Conservation (phyloP, 2,113 vertebrate genomes). For the Prolemur simus region DNA sequence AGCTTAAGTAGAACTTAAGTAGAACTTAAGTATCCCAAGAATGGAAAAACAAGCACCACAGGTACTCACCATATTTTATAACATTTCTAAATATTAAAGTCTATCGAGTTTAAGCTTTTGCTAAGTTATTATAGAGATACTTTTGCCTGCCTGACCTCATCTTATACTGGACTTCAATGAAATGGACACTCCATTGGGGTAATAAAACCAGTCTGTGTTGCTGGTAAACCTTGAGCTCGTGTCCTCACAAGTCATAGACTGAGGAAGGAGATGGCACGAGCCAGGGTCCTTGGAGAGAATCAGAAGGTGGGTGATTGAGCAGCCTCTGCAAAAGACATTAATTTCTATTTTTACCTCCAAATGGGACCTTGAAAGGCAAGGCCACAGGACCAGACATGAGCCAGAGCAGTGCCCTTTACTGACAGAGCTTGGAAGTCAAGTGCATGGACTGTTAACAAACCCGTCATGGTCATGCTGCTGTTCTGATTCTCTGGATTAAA, state of each 20-base stretch:
- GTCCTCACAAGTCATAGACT: background rate
- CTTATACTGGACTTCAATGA: background rate
- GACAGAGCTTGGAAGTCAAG: background rate
- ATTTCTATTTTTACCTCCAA: conserved; percentile 2
- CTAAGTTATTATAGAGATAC: background rate
- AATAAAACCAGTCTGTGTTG: background rate
- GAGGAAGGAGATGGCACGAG: background rate
- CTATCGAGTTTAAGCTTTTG: background rate
- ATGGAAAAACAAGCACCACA: no score
- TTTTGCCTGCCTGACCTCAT: background rate
- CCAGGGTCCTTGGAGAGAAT: background rate
- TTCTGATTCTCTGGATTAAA: background rate
- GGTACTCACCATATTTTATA: background rate
- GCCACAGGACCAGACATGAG: background rate
- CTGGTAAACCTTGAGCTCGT: background rate
- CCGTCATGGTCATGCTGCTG: background rate
- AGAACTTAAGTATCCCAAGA: no score
- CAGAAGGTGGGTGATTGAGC: background rate
- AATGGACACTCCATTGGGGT: background rate
- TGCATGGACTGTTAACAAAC: background rate
- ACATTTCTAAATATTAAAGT: background rate
- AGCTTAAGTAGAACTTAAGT: no score
- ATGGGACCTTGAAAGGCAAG: background rate
- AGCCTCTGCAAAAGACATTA: conserved; percentile 25
- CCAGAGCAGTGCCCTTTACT: background rate